Base-by-base conservation (phyloP, 2,888 invertebrate genomes). In the Schrankia costaestrigalis region DNA sequence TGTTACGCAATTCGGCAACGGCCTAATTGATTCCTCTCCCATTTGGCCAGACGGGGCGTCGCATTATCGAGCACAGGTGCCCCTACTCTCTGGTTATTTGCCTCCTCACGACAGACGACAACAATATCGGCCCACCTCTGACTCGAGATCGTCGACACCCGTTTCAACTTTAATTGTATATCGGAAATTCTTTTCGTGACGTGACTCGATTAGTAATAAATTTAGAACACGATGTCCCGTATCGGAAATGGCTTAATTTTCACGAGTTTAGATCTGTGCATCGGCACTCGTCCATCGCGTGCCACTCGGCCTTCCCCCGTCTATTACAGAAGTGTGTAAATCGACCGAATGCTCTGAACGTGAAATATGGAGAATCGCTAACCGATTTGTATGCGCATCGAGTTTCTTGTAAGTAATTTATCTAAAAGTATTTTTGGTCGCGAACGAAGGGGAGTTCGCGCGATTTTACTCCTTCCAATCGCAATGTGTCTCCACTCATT, bases 21-120 rank as follows among this genome's bases (percentile, higher is more conserved):
- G 72, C 80, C 86, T 87, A 86, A 87, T 87, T 87, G 86, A 87
- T 85, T 87, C 81, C 74, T 84, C 77, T 80, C 83, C 82, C 84
- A 82, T 80, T 70, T 71, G 79, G 54, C 76, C 84, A 83, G 85
- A 84, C 81, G 82, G 77, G 79, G 75, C 79, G 78, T 75, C 80
- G 80, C 80, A 81, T 85, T 84, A 83, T 77, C 78, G 84, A 74
- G 70, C 84, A 77, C 86, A 86, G 86, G 86, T 86, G 86, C 73
- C 71, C 54, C 66, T 63, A 56, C 73, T 68, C 71, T 66, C 70
- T 71, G 72, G 72, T 71, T 78, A 80, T 79, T 76, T 72, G 73
- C 74, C 77, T 79, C 70, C 72, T 69, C 68, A 71, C 71, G 77
- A 79, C 73, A 69, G 71, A 71, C 70, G 71, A 58, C 58, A 55